These are phyloP conservation scores for Semaprochilodus insignis DNA, from an alignment of 2,797 vertebrate species.

Conservation along the genomic window DNA sequence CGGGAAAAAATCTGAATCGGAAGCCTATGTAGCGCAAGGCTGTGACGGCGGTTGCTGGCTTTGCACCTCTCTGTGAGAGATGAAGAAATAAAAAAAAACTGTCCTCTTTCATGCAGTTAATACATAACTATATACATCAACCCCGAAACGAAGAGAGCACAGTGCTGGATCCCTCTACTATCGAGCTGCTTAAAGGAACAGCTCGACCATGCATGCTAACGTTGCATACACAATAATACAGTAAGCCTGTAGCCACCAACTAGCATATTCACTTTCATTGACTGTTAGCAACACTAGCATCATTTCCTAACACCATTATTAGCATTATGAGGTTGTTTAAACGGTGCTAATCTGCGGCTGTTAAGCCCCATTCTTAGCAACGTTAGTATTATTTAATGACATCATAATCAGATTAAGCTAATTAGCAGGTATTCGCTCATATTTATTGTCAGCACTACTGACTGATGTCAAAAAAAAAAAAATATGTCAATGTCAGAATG, in stretches of 20 bases:
- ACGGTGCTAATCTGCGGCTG: too few relatives aligned
- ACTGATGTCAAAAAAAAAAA: too few relatives aligned
- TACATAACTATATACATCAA: conserved; percentile 70
- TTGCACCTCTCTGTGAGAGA: conserved; percentile 60
- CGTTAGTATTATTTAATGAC: too few relatives aligned
- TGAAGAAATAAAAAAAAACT: conserved; percentile 33
- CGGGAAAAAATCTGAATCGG: too few relatives aligned
- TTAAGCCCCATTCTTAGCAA: too few relatives aligned
- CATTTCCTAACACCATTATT: neutral
- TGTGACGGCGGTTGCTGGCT: conserved; percentile 65
- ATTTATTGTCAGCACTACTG: too few relatives aligned
- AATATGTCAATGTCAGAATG: too few relatives aligned
- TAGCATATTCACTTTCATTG: neutral
- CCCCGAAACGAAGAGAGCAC: conserved; percentile 50
- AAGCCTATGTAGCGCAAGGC: conserved; percentile 41
- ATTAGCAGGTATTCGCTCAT: too few relatives aligned
- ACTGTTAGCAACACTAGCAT: neutral
- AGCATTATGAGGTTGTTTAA: neutral
- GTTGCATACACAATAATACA: neutral
- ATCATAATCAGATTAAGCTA: too few relatives aligned
- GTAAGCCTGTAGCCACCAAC: neutral
- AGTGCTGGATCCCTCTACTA: conserved; percentile 7
- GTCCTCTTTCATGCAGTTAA: conserved; percentile 55
- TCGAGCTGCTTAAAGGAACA: neutral
- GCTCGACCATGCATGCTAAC: neutral